Percentiles rank a stretch among this genome's conserved stretches.
Evolutionary conservation across 2,797 vertebrate genomes (phyloP).

Genomic region (Rallus crepitans): DNA sequence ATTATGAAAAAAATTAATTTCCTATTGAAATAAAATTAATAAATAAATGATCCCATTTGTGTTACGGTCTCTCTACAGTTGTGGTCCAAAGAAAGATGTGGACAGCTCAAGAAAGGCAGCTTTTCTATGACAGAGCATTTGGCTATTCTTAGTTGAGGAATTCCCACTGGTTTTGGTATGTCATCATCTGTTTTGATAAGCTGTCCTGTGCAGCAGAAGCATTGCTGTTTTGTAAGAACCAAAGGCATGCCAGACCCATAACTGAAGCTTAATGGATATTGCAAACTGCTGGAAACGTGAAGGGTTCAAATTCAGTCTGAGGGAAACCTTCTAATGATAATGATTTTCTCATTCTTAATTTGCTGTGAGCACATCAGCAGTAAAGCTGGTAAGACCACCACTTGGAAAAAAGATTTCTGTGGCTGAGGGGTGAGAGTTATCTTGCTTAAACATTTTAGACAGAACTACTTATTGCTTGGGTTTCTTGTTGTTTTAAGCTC

Average conservation of each 20-base stretch:
- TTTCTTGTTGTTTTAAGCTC: not conserved
- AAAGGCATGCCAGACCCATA: not conserved
- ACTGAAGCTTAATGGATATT: not conserved
- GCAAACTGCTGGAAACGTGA: not conserved
- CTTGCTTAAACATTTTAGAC: not conserved
- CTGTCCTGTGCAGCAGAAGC: not conserved
- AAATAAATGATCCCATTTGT: not conserved
- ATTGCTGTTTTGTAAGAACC: not conserved
- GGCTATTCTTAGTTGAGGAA: constrained; percentile 11
- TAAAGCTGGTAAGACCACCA: not conserved
- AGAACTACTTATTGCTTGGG: not conserved
- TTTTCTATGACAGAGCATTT: not conserved
- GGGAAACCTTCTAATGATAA: not conserved
- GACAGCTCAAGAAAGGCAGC: not conserved
- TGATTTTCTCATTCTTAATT: constrained; percentile 10
- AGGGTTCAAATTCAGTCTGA: not conserved
- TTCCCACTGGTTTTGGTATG: constrained; percentile 25
- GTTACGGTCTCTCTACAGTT: not conserved
- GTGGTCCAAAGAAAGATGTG: not conserved
- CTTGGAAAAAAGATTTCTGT: not conserved
- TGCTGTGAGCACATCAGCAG: not conserved
- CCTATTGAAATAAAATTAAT: not conserved
- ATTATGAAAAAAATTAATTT: not conserved
- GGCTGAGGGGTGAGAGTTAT: not conserved
- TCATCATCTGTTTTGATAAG: constrained; percentile 20